phyloP scores from a whole-genome alignment of 2,113 vertebrate species.

The Suncus etruscus region DNA sequence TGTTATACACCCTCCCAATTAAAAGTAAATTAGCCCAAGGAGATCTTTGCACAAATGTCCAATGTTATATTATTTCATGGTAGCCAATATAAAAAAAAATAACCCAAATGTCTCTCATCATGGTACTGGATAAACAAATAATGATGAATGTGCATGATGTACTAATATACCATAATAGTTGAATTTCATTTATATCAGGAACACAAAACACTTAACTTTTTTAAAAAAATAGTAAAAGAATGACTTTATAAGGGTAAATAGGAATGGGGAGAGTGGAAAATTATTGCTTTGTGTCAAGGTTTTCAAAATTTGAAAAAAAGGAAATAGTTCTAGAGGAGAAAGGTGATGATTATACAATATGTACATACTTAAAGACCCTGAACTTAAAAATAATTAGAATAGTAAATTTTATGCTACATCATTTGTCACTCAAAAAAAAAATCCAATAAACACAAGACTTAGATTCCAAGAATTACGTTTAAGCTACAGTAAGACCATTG shows the following conservation, averaged over 20 bases:
- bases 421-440: conserved; percentile 22
- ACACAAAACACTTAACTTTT: neutral
- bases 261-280: neutral
- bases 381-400: conserved; percentile 19
- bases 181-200: neutral
- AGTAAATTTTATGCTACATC: neutral
- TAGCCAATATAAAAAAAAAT: neutral
- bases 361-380: neutral
- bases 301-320: neutral
- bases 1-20: neutral
- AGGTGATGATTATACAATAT: too few relatives aligned
- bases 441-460: conserved; percentile 29
- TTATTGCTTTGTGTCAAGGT: neutral
- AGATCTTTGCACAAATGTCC: neutral
- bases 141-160: too few relatives aligned
- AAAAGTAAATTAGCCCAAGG: neutral
- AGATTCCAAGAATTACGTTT: conserved; percentile 41
- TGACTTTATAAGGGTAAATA: neutral
- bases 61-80: neutral
- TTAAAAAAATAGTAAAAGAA: neutral
- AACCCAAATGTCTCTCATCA: neutral
- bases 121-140: neutral
- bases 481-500: neutral
- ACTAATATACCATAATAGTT: neutral
- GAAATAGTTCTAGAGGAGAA: neutral